Base-by-base conservation (phyloP, 2,888 invertebrate species). In the Drosophila greeni region DNA sequence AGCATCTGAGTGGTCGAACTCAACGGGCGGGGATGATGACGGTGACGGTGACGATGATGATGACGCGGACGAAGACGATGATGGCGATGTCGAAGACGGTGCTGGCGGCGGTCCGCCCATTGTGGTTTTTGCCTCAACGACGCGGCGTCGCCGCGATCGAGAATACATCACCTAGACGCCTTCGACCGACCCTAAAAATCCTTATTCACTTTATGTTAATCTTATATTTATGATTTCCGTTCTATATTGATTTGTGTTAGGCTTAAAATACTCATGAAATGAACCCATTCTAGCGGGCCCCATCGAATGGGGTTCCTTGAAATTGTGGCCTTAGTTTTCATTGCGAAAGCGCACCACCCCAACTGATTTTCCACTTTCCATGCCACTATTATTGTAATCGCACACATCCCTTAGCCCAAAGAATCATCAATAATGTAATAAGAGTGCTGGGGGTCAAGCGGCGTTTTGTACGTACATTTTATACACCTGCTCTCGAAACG, bases 111-210 rank as follows among this genome's bases (percentile, higher is more conserved):
- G 66, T 43, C 66, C 61, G 37, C 79, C 72, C 3, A 26, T 76
- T 60, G 70, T 76, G 8, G 72, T 74, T 51, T 55, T 79, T 12
- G 70, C 70, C 42, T 70, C 76, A 11, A 78, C 67, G 43, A 58
- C 72, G 59, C 51, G 73, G 20, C 72, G 76, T 54, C 72, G 80
- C 33, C 74, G 79, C 39, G 76, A 84, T 58, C 73, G 75, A 57
- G 86, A 86, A 72, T 78, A 86, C 85, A 86, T 85, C 76, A 86
- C 87, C 61, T 86, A 85, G 73, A 79, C 62, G n/a, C 12, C 8
- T 48, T 49, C 43, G 31, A 51, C 23, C 48, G 45, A 59, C 66
- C 36, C 20, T 14, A 36, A 52, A 36, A 52, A 43, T 12, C 29
- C 26, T 14, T 64, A n/a, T 40, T 33, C 36, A 47, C 9, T 40